A percentile compares a stretch with the other conserved stretches of the same genome.
Conservation (phyloP, 1,140 invertebrate species). For the Nylanderia fulva region DNA sequence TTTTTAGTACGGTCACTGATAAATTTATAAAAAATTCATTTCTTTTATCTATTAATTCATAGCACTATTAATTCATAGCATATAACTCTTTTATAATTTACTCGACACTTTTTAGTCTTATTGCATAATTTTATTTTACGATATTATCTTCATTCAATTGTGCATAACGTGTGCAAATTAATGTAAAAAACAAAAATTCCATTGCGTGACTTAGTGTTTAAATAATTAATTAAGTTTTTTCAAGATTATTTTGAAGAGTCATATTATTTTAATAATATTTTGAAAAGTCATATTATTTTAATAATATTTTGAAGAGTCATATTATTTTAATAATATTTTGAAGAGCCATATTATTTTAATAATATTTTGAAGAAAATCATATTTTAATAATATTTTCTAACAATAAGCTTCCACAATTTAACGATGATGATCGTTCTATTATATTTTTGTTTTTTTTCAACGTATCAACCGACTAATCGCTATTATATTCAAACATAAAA, state of each 20-base stretch:
- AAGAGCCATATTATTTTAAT: background rate
- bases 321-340: background rate
- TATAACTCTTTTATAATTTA: slow-evolving; percentile 23
- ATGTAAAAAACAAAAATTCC: background rate
- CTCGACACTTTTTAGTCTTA: background rate
- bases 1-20: slow-evolving; percentile 4
- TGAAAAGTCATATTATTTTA: background rate
- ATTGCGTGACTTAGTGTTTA: background rate
- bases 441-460: too few relatives aligned
- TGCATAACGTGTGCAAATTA: background rate
- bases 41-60: background rate
- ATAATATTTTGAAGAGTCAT: background rate
- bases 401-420: too few relatives aligned
- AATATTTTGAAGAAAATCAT: too few relatives aligned
- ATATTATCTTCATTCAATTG: slow-evolving; percentile 32
- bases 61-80: slow-evolving; percentile 17
- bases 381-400: too few relatives aligned
- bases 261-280: slow-evolving; percentile 2
- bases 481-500: too few relatives aligned
- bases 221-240: background rate
- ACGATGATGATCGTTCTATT: too few relatives aligned
- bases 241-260: background rate
- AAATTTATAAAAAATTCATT: slow-evolving; percentile 10
- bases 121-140: background rate
- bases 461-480: background rate